A percentile compares a stretch with the other conserved stretches of the same genome.
phyloP scores from a whole-genome alignment of 2,888 invertebrate species.

The Bembecia ichneumoniformis region DNA sequence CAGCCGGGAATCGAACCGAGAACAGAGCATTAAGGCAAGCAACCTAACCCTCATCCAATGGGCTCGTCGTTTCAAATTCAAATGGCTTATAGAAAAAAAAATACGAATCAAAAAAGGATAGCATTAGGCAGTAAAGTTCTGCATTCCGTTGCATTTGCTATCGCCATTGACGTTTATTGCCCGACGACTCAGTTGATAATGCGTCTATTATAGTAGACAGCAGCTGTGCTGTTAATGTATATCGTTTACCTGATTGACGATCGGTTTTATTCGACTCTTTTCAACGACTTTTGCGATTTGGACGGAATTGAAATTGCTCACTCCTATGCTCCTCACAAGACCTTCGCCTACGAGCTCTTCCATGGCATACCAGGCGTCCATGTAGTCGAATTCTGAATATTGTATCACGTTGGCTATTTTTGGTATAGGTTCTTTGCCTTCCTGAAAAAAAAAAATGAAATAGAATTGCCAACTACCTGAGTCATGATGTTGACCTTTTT shows the following conservation, averaged over 20 bases:
- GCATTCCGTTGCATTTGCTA: too few relatives aligned
- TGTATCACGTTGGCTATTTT: slow-evolving; percentile 66
- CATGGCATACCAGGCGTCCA: slow-evolving; percentile 86
- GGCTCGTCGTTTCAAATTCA: background rate
- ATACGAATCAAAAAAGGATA: background rate
- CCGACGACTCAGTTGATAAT: too few relatives aligned
- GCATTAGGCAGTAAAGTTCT: too few relatives aligned
- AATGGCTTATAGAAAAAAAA: background rate
- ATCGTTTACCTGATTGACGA: slow-evolving; percentile 72
- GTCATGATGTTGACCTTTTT: too few relatives aligned
- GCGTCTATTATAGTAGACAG: too few relatives aligned
- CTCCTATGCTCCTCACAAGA: slow-evolving; percentile 80
- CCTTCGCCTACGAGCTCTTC: slow-evolving; percentile 80
- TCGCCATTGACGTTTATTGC: too few relatives aligned
- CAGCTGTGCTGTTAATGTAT: too few relatives aligned
- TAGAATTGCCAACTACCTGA: background rate
- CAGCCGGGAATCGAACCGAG: too few relatives aligned
- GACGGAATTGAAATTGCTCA: slow-evolving; percentile 88
- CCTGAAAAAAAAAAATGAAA: slow-evolving; percentile 23
- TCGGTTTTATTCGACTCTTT: slow-evolving; percentile 76
- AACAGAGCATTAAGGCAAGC: too few relatives aligned
- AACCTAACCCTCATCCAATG: too few relatives aligned
- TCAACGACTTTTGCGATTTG: slow-evolving; percentile 81
- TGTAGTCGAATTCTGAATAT: slow-evolving; percentile 71
- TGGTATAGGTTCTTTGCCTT: slow-evolving; percentile 70